These are phyloP conservation scores for Helostoma temminkii DNA, from an alignment of 2,797 vertebrate species.

Conservation along the genomic window DNA sequence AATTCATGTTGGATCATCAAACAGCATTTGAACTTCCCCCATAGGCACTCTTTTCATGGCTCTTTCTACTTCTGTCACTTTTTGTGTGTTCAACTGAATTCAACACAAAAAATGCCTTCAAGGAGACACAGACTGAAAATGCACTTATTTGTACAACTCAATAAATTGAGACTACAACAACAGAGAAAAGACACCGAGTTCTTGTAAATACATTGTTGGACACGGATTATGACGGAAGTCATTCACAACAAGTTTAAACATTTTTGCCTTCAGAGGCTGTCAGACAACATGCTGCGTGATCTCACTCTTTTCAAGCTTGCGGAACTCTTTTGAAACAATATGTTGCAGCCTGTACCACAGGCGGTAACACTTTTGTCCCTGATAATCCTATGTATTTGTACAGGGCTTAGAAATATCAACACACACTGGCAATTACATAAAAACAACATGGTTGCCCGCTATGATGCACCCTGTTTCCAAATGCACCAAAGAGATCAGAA, in stretches of 20 bases:
- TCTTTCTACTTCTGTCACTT: conserved; percentile 22
- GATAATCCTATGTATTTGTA: neutral
- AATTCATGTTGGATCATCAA: conserved; percentile 5
- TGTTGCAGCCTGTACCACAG: neutral
- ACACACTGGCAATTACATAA: neutral
- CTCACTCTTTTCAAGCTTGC: no score
- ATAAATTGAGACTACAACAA: neutral
- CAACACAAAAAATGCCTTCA: neutral
- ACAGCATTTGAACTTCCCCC: conserved; percentile 25
- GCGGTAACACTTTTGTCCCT: neutral
- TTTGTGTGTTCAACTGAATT: conserved; percentile 1
- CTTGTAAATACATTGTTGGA: neutral
- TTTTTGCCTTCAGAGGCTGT: neutral
- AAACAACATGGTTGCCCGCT: neutral
- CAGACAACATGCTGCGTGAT: no score
- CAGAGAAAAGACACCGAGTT: neutral
- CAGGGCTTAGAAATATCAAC: neutral
- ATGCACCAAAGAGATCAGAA: neutral
- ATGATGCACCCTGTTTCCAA: neutral
- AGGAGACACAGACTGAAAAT: no score
- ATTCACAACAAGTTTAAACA: neutral
- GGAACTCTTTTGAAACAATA: neutral
- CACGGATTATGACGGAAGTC: neutral
- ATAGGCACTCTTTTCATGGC: conserved; percentile 8
- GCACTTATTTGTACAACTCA: no score